Evolutionary conservation across 2,888 invertebrate genomes (phyloP), one percentile per base, ranked within the genome.

Genomic region (Lasius platythorax): DNA sequence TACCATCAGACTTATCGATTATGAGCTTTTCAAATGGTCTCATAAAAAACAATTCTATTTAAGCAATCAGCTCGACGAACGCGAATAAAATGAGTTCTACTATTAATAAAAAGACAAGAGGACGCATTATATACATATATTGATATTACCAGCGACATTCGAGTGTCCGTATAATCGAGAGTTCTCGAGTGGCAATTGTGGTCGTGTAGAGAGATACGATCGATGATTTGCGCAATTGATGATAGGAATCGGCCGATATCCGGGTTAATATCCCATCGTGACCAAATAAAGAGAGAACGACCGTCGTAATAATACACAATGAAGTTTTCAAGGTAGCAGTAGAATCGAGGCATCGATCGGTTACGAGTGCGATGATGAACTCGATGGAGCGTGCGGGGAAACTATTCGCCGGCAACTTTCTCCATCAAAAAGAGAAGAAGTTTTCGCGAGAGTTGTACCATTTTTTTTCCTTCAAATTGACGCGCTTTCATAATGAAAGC

Each of bases 261-360:
- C 43, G 15, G 11, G 43, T 53, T 61, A 76, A 18, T 84, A 81
- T 85, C 70, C 74, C 58, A 50, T 66, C 63, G 23, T 46, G 68
- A 63, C 15, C 30, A 40, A 18, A 18, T 46, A 33, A 56, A 70
- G 50, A 30, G 18, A 58, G 37, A 53, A 58, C 40, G 61, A 40
- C 15, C 66, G 56, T 23, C 37, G 56, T 73, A 84, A 86, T 84
- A 86, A 86, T 81, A 50, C 53, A 84, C 76, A 43, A 9, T 61
- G 70, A 81, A 81, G 68, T 74, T 82, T 63, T n/a, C 11, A 28
- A 70, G 66, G 63, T 63, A 50, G 66, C 75, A 15, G 11, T 33
- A 33, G 81, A 90, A 89, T 89, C 91, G 88, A 90, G 89, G 64
- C 37, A 87, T 87, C 83, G 86, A 87, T 85, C 84, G 79, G 40